Conservation (phyloP, 1,140 invertebrate species). For the Contarinia nasturtii region DNA sequence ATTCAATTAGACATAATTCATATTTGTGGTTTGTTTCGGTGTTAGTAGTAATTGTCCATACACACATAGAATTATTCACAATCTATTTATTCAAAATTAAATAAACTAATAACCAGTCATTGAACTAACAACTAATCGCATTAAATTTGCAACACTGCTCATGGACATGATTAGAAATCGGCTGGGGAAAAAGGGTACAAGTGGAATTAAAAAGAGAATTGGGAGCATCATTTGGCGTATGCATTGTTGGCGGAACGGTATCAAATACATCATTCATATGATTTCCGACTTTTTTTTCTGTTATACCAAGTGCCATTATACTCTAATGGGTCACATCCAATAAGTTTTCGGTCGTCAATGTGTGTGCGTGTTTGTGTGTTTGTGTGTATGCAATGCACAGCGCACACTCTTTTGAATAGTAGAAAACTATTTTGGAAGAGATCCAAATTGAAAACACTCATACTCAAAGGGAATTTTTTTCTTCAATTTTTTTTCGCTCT, state of each 20-base stretch:
- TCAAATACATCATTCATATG: conserved; percentile 19
- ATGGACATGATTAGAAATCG: not conserved
- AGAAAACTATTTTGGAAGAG: conserved; percentile 1
- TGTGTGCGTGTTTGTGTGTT: too few species aligned
- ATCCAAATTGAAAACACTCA: conserved; percentile 2
- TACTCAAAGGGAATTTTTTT: conserved; percentile 14
- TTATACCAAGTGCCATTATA: not conserved
- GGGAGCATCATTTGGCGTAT: conserved; percentile 68
- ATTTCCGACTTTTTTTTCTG: conserved; percentile 1
- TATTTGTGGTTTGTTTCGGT: not conserved
- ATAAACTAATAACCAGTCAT: too few species aligned
- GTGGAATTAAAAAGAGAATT: conserved; percentile 56
- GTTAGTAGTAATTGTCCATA: too few species aligned
- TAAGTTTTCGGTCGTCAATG: not conserved
- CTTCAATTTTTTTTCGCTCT: not conserved
- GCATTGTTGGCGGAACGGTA: conserved; percentile 92
- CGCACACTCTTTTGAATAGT: not conserved
- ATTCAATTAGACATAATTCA: not conserved
- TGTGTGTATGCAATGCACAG: not conserved
- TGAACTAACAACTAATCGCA: too few species aligned
- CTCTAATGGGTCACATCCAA: not conserved
- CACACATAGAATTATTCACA: too few species aligned
- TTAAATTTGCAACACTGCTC: too few species aligned
- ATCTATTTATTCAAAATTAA: too few species aligned
- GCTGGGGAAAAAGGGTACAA: conserved; percentile 70